Base-by-base conservation (phyloP, 64 coral and sea anemone species). In the Trachythela sp. region DNA sequence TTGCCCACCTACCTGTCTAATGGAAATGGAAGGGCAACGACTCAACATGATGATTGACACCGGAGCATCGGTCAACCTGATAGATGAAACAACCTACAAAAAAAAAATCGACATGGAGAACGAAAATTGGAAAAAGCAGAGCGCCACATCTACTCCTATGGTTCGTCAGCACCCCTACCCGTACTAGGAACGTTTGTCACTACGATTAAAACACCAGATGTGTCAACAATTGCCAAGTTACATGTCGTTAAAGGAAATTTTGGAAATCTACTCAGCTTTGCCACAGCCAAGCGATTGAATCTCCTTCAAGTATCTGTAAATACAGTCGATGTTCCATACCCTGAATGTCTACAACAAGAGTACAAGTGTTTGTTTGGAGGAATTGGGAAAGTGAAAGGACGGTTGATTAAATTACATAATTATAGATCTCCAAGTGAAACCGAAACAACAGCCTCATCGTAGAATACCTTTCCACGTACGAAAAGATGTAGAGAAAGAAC, bases 321-420 rank as follows among this genome's bases (percentile, higher is more conserved):
- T 13, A 8, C 54, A 8, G 24, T 58, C 14, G 24, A n/a, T n/a
- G 54, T 20, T 13, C 54, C 2, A 58, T n/a, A n/a, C n/a, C n/a
- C n/a, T n/a, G n/a, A n/a, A n/a, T n/a, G n/a, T n/a, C n/a, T n/a
- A n/a, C n/a, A n/a, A n/a, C n/a, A n/a, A n/a, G n/a, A n/a, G n/a
- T 58, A 58, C 4, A 37, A 56, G n/a, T 26, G n/a, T n/a, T n/a
- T n/a, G n/a, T n/a, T n/a, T n/a, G n/a, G n/a, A n/a, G n/a, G 87
- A 10, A 89, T 89, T 48, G 60, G 85, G 7, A 56, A 22, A 43
- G 14, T 29, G 48, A 86, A 54, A 86, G 38, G 33, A 18, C 37
- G 33, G 20, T 48, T 50, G 52, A 48, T 86, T 50, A 51, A 40
- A 54, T 48, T 86, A 86, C 85, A 36, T n/a, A n/a, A n/a, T n/a